phyloP scores from a whole-genome alignment of 2,797 vertebrate genomes.

The Labeo calbasu region DNA sequence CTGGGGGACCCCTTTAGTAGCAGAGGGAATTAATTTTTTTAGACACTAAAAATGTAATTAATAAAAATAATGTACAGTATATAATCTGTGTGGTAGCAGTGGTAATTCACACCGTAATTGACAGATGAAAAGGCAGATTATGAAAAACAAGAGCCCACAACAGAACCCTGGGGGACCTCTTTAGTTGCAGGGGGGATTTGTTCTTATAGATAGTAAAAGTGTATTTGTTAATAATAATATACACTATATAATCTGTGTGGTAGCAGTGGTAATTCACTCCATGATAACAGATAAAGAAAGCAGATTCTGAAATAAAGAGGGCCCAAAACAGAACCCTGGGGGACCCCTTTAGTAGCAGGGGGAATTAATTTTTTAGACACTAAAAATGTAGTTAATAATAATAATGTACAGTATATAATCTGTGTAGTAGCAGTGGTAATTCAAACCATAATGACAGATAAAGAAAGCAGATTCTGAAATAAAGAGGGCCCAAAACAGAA shows the following conservation, averaged over 20 bases:
- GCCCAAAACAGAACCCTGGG: slow-evolving; percentile 8
- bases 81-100: neutral
- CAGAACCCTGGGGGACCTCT: slow-evolving; percentile 1
- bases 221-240: neutral
- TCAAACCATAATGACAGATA: neutral
- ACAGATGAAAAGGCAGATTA: neutral
- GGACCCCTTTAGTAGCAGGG: neutral
- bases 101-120: neutral
- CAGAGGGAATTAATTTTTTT: too few species aligned
- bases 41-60: too few species aligned
- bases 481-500: too few species aligned
- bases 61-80: neutral
- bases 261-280: neutral
- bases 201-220: neutral
- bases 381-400: neutral
- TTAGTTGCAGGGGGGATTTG: neutral
- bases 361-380: neutral
- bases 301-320: neutral
- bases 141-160: neutral
- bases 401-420: too few species aligned
- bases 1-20: too few species aligned
- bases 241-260: neutral
- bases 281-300: neutral
- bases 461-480: neutral
- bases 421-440: neutral